phyloP scores from a whole-genome alignment of 1,140 invertebrate species.

The Temnothorax curvispinosus region DNA sequence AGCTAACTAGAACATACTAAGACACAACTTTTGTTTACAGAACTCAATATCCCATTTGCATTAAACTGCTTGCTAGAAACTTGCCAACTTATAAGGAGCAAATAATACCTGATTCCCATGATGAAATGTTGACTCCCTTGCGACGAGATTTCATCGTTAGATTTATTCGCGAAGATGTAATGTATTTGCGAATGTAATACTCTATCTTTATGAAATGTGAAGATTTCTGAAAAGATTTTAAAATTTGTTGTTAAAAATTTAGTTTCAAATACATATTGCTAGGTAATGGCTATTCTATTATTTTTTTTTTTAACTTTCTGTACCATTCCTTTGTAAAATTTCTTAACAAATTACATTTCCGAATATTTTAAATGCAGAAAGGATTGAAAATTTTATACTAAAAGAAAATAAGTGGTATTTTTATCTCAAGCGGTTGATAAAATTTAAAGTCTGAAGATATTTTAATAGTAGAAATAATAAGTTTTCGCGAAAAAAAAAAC shows the following conservation, averaged over 20 bases:
- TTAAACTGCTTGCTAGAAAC: constrained; percentile 35
- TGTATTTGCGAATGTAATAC: constrained; percentile 1
- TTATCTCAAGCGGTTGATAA: neutral
- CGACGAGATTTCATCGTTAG: constrained; percentile 16
- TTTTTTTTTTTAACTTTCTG: neutral
- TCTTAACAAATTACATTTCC: neutral
- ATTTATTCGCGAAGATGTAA: neutral
- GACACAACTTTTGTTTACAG: constrained; percentile 47
- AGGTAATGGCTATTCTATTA: neutral
- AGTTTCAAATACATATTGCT: neutral
- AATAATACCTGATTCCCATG: constrained; percentile 37
- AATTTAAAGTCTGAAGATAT: constrained; percentile 1
- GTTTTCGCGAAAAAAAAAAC: neutral
- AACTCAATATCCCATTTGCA: constrained; percentile 37
- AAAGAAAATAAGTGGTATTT: neutral
- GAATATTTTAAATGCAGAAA: neutral
- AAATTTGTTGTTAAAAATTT: neutral
- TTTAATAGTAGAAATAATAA: neutral
- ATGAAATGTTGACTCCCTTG: constrained; percentile 1
- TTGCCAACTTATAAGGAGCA: constrained; percentile 35
- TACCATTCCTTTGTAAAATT: neutral
- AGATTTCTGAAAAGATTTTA: neutral
- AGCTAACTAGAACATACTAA: neutral
- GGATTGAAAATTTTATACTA: neutral
- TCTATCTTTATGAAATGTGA: neutral